Evolutionary conservation across 2,888 invertebrate species (phyloP), one percentile per base, ranked within the genome.

Genomic region (Stenchaetothrips biformis): DNA sequence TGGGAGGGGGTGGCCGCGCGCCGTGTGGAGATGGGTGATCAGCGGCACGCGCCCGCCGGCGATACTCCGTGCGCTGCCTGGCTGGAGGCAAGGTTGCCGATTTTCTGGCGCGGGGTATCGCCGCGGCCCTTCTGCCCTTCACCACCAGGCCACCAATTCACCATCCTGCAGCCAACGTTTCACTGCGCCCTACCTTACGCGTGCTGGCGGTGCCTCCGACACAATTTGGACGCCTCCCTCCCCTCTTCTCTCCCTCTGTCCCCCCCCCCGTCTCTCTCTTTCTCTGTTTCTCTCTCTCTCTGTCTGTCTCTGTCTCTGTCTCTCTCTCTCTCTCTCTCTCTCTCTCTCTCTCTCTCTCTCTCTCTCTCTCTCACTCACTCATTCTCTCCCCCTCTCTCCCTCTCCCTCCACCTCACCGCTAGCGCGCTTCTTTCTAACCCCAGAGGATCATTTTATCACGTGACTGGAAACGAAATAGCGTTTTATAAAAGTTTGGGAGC

Each of bases 211-310:
- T 37, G 37, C 37, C 37, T 37, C 37, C 37, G 37, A 37, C 37
- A 1, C 37, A 37, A 37, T 37, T 37, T 86, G 85, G 85, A 85
- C 85, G 85, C 86, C 85, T 84, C 84, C 83, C 84, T 82, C 82
- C 84, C 81, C 82, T 81, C 81, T 80, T 81, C 82, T 80, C 81
- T 78, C 82, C 83, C 84, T 83, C 84, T 83, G 82, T 83, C 82
- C 84, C 83, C 81, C 83, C 82, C 82, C 84, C 82, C 83, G 83
- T 81, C 79, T 59, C 62, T 78, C 80, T 80, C 62, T 53, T 53
- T 79, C 78, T 77, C 78, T 78, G 78, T 78, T 74, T 77, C 25
- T 77, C 79, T 62, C 67, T 67, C 78, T 78, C 80, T 11, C 78
- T 78, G 11, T 78, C 37, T 78, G 16, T 77, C 77, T 77, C 25